Evolutionary conservation across 1,140 invertebrate genomes (phyloP), one percentile per base, ranked within the genome.

Genomic region (Drosophila athabasca): DNA sequence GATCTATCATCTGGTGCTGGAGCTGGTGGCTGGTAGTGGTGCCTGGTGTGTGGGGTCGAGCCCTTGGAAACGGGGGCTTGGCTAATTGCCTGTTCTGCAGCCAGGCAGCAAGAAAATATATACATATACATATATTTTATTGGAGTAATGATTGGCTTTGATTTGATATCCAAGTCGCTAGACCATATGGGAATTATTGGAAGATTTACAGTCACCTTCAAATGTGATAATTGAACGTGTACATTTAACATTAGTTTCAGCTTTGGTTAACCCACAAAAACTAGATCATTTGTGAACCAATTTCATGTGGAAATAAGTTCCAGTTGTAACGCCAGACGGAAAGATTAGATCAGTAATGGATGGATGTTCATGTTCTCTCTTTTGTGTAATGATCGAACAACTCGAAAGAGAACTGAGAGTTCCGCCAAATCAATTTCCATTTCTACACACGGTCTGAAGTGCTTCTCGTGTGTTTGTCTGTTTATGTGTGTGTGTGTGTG

Each of bases 371-470:
- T 17, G 24, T 26, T 26, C 24, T 26, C 24, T 26, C 24, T 55
- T 19, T 8, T 43, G 43, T 62, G 24, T 54, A 69, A 70, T 45
- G 48, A 70, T 61, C 65, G 31, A 15, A 19, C 17, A 19, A 19
- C 17, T 19, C 17, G 17, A 19, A 19, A 19, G 17, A 39, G 35
- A 39, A 39, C 35, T 39, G 35, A 13, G 35, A 39, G 70, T 55
- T 62, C 58, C 68, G 49, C 35, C 65, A 68, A 69, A 64, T 73
- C 69, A 73, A 72, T 73, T 73, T 73, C 70, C 68, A 73, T 62
- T 73, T 73, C 69, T 54, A 67, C 43, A 53, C 48, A n/a, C 26
- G 15, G 35, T 24, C 17, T 29, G 24, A 0, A n/a, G 50, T 15
- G 13, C 19, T 55, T 29, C 43, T 65, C 48, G 2, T 31, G 6